These are phyloP conservation scores for Xenentodon cancila DNA, from an alignment of 2,797 vertebrate genomes.

Conservation along the genomic window DNA sequence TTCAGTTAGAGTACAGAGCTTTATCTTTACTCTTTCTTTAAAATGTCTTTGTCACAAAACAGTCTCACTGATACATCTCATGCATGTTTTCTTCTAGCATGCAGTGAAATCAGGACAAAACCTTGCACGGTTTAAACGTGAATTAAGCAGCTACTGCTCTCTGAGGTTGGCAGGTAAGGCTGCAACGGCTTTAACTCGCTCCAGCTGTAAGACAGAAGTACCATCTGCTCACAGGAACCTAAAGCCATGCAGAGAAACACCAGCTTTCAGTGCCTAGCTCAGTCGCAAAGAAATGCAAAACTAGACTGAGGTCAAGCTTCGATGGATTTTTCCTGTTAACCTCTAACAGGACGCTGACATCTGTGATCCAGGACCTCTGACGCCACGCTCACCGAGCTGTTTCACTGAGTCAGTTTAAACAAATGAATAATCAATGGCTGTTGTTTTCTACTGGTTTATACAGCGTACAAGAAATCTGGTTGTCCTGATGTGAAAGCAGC, in stretches of 20 bases:
- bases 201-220: conserved; percentile 21
- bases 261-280: conserved; percentile 26
- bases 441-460: conserved; percentile 8
- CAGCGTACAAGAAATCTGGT: not conserved
- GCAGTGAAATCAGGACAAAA: not conserved
- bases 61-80: conserved; percentile 7
- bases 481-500: too few relatives aligned
- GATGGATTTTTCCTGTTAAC: conserved; percentile 25
- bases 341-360: conserved; percentile 18
- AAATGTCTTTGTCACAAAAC: conserved; percentile 21
- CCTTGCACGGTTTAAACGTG: too few relatives aligned
- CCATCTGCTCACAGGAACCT: conserved; percentile 30
- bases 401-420: not conserved
- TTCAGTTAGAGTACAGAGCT: conserved; percentile 25
- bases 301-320: conserved; percentile 39
- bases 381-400: not conserved
- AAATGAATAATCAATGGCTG: too few relatives aligned
- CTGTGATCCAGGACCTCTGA: conserved; percentile 15
- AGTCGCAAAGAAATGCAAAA: conserved; percentile 10
- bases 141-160: too few relatives aligned
- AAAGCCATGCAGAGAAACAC: conserved; percentile 2
- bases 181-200: not conserved
- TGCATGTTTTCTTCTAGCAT: not conserved
- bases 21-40: conserved; percentile 19
- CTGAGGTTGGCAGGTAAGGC: too few relatives aligned